phyloP scores from a whole-genome alignment of 1,140 invertebrate species.

The Trialeurodes vaporariorum region DNA sequence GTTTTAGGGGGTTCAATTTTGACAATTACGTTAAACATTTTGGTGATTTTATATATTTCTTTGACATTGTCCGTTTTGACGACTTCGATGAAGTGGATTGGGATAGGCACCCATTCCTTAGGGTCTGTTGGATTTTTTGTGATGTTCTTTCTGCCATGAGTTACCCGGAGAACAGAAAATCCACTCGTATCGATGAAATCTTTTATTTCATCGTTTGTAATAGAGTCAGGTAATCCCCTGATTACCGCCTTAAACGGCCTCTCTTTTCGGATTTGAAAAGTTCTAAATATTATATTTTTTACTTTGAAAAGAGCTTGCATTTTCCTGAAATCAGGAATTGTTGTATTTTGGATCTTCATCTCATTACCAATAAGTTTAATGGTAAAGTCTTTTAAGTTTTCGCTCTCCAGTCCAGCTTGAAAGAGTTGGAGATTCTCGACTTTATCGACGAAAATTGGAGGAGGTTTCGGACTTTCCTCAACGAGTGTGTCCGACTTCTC shows the following conservation, averaged over 20 bases:
- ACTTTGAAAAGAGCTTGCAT: not conserved
- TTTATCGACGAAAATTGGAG: no score
- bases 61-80: not conserved
- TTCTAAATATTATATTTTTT: not conserved
- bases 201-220: not conserved
- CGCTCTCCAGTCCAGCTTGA: no score
- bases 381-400: no score
- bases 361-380: no score
- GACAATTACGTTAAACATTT: not conserved
- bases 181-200: not conserved
- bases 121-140: not conserved
- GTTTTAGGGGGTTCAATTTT: not conserved
- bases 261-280: not conserved
- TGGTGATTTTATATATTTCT: not conserved
- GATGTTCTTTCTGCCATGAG: not conserved
- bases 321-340: not conserved
- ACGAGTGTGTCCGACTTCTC: no score
- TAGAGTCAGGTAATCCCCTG: not conserved
- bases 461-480: no score
- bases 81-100: not conserved
- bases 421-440: no score
- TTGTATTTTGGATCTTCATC: no score
- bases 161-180: not conserved
- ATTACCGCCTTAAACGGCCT: not conserved
- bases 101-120: not conserved